Base-by-base conservation (phyloP, 2,113 vertebrate genomes). In the Rhabdornis inornatus region DNA sequence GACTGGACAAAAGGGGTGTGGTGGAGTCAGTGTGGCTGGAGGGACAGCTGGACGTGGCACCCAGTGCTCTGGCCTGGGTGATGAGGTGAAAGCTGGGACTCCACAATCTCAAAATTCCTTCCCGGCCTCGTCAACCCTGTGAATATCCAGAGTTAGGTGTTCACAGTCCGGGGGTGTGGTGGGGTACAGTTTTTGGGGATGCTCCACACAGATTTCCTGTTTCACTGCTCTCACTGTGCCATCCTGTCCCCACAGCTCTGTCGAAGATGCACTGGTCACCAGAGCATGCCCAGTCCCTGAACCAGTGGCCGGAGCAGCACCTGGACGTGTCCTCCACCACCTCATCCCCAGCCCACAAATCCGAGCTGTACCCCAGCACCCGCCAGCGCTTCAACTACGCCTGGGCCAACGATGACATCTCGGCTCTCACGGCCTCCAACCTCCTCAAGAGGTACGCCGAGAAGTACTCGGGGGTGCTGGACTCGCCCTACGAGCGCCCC, bases 251-350 rank as follows among this genome's bases (percentile, higher is more conserved):
- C 42, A 0, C 80, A 97, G 96, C 50, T 96, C 98, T 99, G 96
- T 99, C 96, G 98, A 99, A 99, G 98, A 99, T 99, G 99, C 99
- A 99, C 99, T 99, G 99, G 99, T 99, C 99, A 98, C 99, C 99
- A 97, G 99, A 99, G 98, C 99, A 99, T 98, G 99, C 99, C 98
- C 99, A 99, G 98, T 96, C 99, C 96, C 98, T 99, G 96, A 99
- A 98, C 98, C 99, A 99, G 98, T 99, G 99, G 99, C 99, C 99
- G 81, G 99, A 99, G 98, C 99, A 99, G 98, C 99, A 99, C 98
- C 98, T 99, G 93, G 99, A 99, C 25, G 99, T 99, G 85, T 99
- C 99, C 92, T 99, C 99, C 95, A 99, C 99, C 31, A 99, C 99
- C 76, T 99, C 99, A 30, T 99, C 99, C 1, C 99, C 99, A 1